phyloP scores from a whole-genome alignment of 2,113 vertebrate species.

The Chaenocephalus aceratus region DNA sequence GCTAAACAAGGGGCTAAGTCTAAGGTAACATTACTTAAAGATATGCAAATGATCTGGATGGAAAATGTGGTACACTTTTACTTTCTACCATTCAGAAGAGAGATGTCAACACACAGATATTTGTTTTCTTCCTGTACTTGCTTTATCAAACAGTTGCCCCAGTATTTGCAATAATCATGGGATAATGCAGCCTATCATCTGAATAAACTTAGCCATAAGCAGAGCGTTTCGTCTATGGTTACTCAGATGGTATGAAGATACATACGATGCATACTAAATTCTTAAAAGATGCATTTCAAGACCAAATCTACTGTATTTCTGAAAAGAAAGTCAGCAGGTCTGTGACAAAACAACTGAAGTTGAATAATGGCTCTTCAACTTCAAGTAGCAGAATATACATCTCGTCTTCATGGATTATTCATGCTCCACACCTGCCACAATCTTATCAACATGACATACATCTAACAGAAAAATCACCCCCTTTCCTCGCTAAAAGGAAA shows the following conservation, averaged over 20 bases:
- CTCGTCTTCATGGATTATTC: slow-evolving; percentile 78
- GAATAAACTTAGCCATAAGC: slow-evolving; percentile 31
- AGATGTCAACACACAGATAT: too few relatives aligned
- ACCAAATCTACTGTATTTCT: slow-evolving; percentile 45
- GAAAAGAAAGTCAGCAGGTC: slow-evolving; percentile 29
- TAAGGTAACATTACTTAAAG: too few relatives aligned
- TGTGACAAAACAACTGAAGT: slow-evolving; percentile 62
- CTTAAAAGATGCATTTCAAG: slow-evolving; percentile 36
- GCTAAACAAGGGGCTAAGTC: slow-evolving; percentile 20
- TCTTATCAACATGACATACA: slow-evolving; percentile 74
- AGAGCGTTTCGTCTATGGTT: slow-evolving; percentile 64
- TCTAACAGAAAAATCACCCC: slow-evolving; percentile 57
- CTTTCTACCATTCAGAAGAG: not conserved
- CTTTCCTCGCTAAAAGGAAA: slow-evolving; percentile 54
- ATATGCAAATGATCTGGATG: too few relatives aligned
- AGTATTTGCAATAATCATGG: slow-evolving; percentile 1
- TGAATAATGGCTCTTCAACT: slow-evolving; percentile 76
- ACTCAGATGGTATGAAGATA: slow-evolving; percentile 38
- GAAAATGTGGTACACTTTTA: too few relatives aligned
- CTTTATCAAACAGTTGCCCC: not conserved
- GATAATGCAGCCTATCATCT: slow-evolving; percentile 17
- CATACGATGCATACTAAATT: slow-evolving; percentile 43
- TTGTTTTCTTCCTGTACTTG: not conserved
- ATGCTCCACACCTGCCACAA: slow-evolving; percentile 67
- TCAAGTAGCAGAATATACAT: slow-evolving; percentile 64